Percentiles rank a stretch among this genome's conserved stretches.
These are phyloP conservation scores for Odontocerum albicorne DNA, from an alignment of 2,888 invertebrate species.

Conservation along the genomic window DNA sequence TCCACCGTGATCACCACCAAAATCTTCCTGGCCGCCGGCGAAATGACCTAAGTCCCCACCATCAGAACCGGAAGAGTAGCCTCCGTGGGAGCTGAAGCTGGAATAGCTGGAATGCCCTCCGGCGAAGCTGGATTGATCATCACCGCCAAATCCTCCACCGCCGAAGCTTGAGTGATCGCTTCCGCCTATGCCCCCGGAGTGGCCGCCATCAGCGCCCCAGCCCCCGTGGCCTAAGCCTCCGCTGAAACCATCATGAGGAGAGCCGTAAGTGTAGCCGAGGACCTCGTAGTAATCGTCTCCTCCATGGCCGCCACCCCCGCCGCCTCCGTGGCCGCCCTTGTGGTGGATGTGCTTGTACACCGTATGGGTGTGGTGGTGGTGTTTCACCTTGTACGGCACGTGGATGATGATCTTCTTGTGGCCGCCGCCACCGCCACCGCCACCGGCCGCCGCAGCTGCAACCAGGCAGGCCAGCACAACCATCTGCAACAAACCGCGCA, in stretches of 20 bases:
- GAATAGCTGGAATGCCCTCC: conserved; percentile 16
- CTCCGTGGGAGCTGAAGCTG: conserved; percentile 16
- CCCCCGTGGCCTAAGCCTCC: conserved; percentile 48
- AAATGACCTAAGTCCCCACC: conserved; percentile 11
- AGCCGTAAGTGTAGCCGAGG: conserved; percentile 66
- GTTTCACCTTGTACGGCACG: conserved; percentile 75
- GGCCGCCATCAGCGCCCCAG: conserved; percentile 48
- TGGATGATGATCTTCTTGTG: conserved; percentile 77
- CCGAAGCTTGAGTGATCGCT: conserved; percentile 41
- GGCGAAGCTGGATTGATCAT: conserved; percentile 35
- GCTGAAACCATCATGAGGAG: conserved; percentile 59
- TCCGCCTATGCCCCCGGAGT: conserved; percentile 43
- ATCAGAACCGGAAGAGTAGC: conserved; percentile 26
- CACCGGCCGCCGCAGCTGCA: conserved; percentile 47
- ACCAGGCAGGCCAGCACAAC: conserved; percentile 47
- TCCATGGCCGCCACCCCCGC: conserved; percentile 42
- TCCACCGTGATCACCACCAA: conserved; percentile 12
- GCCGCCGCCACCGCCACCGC: conserved; percentile 52
- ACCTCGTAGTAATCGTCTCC: conserved; percentile 63
- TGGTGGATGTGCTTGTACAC: conserved; percentile 74
- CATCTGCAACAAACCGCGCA: conserved; percentile 43
- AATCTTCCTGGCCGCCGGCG: conserved; percentile 1
- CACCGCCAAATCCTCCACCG: conserved; percentile 42
- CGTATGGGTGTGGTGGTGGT: conserved; percentile 77
- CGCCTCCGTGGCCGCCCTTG: conserved; percentile 57